Evolutionary conservation across 2,797 vertebrate genomes (phyloP), one percentile per base, ranked within the genome.

Genomic region (Buceros bicornis): DNA sequence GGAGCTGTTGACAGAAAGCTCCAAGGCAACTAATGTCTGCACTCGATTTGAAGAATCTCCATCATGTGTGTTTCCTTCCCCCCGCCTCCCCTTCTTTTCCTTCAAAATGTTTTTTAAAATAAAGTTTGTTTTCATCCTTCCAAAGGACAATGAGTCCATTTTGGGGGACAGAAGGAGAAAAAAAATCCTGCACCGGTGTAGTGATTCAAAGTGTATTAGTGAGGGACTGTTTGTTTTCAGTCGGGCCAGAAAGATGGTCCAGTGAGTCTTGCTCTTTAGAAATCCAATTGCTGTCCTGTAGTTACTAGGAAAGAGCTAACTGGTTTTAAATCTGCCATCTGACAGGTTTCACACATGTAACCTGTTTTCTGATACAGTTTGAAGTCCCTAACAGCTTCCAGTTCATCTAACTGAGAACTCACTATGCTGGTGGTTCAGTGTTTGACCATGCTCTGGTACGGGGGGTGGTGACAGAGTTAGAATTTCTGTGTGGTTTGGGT

Each of bases 11-110:
- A 99, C 98, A 33, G 99, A 99, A 98, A 99, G 98, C 97, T 99
- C 98, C 95, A 99, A 99, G 97, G 98, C 99, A 26, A 99, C 99
- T 4, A 99, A 99, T 6, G 98, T 99, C 92, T 99, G 99, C 98
- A 99, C 99, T 80, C 98, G 99, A 28, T 99, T 99, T 96, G 99
- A 99, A 80, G 98, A 99, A 1, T 99, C 99, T 45, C 99, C 99
- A 15, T 99, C 99, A 65, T 99, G 99, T 99, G 97, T 97, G 99
- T 98, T 85, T 76, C 70, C 45, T 79, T 47, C 45, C 6, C 45
- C 6, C 8, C 15, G 3, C 8, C 3, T 5, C 24, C 3, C 6
- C 10, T 70, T 80, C 25, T 69, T 96, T 79, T 78, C n/a, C 19
- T 91, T 91, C 25, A 86, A 18, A 66, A 70, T 83, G 19, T 35